Conservation (phyloP, 2,888 invertebrate genomes). For the Scelioninae gen. 2 region DNA sequence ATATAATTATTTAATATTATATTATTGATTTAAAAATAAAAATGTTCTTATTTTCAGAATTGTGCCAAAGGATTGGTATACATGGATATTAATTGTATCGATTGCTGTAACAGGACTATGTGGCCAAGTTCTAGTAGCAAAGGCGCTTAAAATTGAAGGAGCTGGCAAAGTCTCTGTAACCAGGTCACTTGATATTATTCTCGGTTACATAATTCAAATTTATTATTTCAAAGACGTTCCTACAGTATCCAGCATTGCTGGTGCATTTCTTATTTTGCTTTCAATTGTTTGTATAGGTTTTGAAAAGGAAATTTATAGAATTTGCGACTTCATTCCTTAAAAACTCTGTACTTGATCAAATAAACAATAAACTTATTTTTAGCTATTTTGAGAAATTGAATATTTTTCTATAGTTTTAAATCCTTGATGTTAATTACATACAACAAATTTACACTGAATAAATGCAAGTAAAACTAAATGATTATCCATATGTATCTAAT, state of each 20-base stretch:
- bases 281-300: constrained; percentile 75
- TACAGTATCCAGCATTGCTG: constrained; percentile 72
- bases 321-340: constrained; percentile 73
- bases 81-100: constrained; percentile 69
- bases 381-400: not conserved
- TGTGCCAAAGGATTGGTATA: constrained; percentile 68
- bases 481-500: constrained; percentile 63
- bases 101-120: constrained; percentile 73
- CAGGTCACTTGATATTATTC: constrained; percentile 75
- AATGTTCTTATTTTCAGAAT: constrained; percentile 26
- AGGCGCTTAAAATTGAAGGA: constrained; percentile 75
- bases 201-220: constrained; percentile 75
- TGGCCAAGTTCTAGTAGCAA: constrained; percentile 75
- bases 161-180: constrained; percentile 76
- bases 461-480: constrained; percentile 1
- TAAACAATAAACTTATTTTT: constrained; percentile 15
- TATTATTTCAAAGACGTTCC: constrained; percentile 75
- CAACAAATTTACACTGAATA: too few relatives aligned
- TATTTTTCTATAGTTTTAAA: not conserved
- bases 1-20: too few relatives aligned
- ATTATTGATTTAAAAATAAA: too few relatives aligned
- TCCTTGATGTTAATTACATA: too few relatives aligned
- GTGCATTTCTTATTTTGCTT: constrained; percentile 73
- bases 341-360: constrained; percentile 1
- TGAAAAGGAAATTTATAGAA: constrained; percentile 73